Percentiles rank a stretch among this genome's conserved stretches.
Conservation (phyloP, 2,113 vertebrate species). For the Orycteropus afer region DNA sequence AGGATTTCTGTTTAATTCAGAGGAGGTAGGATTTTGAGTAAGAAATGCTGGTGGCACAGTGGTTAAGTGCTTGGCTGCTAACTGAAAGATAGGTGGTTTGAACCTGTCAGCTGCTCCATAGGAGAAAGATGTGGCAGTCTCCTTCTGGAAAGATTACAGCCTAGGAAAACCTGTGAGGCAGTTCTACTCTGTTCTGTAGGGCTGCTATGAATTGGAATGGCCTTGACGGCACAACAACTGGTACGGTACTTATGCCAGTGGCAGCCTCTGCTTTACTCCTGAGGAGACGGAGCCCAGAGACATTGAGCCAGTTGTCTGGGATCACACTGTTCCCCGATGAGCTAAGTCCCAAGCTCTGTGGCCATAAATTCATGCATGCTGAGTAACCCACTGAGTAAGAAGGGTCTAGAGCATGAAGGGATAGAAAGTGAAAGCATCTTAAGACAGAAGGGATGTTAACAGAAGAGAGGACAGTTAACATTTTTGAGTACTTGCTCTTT, state of each 20-base stretch:
- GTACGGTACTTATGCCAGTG: not conserved
- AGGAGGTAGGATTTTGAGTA: conserved; percentile 34
- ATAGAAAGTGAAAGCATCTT: not conserved
- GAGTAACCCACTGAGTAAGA: not conserved
- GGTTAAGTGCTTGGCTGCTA: no score
- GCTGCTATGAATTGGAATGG: no score
- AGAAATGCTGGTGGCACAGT: no score
- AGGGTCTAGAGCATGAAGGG: not conserved
- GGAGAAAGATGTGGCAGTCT: no score
- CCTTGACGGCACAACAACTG: no score
- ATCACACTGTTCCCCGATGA: not conserved
- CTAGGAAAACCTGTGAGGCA: no score
- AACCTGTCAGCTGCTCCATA: no score
- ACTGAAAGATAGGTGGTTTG: no score
- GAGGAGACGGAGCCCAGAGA: not conserved
- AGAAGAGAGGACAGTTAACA: not conserved
- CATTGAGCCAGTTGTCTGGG: not conserved
- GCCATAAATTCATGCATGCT: not conserved
- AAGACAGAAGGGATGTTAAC: not conserved
- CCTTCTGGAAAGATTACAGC: no score
- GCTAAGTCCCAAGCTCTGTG: not conserved
- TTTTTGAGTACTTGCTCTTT: not conserved
- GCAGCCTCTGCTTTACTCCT: not conserved
- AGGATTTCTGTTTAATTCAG: conserved; percentile 31
- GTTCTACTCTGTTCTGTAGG: no score